Percentiles rank a stretch among this genome's conserved stretches.
These are phyloP conservation scores for Tetragnatha versicolor DNA, from an alignment of 1,140 invertebrate genomes.

Conservation along the genomic window DNA sequence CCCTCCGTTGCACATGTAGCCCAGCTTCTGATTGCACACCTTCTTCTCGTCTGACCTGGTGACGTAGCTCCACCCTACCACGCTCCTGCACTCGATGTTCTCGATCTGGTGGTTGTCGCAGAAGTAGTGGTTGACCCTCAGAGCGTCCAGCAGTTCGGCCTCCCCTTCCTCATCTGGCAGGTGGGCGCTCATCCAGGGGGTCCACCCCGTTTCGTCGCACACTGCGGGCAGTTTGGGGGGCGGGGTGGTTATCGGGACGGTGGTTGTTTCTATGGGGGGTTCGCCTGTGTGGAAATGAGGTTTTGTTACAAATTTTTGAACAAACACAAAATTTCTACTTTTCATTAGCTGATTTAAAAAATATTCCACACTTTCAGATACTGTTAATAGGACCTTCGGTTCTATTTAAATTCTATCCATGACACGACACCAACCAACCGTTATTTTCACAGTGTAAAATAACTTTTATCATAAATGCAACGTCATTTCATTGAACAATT, in stretches of 20 bases:
- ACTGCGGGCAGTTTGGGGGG: not conserved
- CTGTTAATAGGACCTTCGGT: too few relatives aligned
- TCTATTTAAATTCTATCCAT: too few relatives aligned
- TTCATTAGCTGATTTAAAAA: too few relatives aligned
- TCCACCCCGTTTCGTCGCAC: conserved; percentile 61
- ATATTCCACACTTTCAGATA: too few relatives aligned
- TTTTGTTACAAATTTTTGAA: too few relatives aligned
- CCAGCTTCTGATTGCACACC: conserved; percentile 39
- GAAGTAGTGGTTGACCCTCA: conserved; percentile 60
- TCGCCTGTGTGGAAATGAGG: too few relatives aligned
- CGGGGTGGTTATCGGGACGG: not conserved
- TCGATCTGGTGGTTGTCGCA: conserved; percentile 59
- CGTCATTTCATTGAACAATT: too few relatives aligned
- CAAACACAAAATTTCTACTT: too few relatives aligned
- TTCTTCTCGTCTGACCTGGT: not conserved
- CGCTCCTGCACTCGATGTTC: conserved; percentile 60
- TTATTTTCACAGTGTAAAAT: too few relatives aligned
- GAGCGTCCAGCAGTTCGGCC: conserved; percentile 61
- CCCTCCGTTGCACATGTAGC: conserved; percentile 4
- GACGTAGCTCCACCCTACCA: conserved; percentile 6
- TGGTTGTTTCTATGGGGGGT: conserved; percentile 7
- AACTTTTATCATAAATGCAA: too few relatives aligned
- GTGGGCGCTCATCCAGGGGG: conserved; percentile 63
- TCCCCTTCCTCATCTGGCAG: conserved; percentile 61
- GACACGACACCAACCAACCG: too few relatives aligned